Base-by-base conservation (phyloP, 2,797 vertebrate genomes). In the Sebastes glaucus region DNA sequence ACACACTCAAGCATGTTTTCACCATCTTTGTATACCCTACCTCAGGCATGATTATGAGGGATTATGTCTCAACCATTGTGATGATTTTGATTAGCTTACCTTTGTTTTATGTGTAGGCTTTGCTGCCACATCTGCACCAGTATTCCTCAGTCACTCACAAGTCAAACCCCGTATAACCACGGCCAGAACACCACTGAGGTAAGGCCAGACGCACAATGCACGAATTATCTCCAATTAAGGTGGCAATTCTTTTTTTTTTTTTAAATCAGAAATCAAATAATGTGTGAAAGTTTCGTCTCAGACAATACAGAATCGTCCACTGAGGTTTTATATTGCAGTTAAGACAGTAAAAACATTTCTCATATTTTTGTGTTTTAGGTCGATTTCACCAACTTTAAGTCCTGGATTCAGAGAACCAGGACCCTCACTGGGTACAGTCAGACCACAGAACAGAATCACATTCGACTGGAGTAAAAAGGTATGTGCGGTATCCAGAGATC, bases 181-280 rank as follows among this genome's bases (percentile, higher is more conserved):
- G 46, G 42, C 49, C 14, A 78, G 61, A 20, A 77, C 86, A 77
- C 86, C 92, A 67, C 71, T 81, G 28, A 93, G 91, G 96, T 95
- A 86, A 86, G 62, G 7, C 10, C 61, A 67, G 11, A 63, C 32
- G 0, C 32, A 33, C 32, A 33, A 23, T 4, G 22, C 42, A 46
- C 9, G 20, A 27, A 4, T n/a, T 33, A 7, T 35, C 13, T 56
- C 3, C 1, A 38, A 9, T 62, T 33, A 60, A 77, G 32, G 2
- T 42, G 27, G 46, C 35, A 20, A 49, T 25, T 25, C 23, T 25
- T 25, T 25, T 25, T 25, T 25, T 25, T 25, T 25, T 25, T 25
- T 2, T 2, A 25, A 25, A 25, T 23, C 2, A 23, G 2, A 2
- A 60, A 69, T 78, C 7, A 30, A 59, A 49, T 28, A 25, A n/a